phyloP scores from a whole-genome alignment of 2,888 invertebrate species.

The Drosophila mulleri region DNA sequence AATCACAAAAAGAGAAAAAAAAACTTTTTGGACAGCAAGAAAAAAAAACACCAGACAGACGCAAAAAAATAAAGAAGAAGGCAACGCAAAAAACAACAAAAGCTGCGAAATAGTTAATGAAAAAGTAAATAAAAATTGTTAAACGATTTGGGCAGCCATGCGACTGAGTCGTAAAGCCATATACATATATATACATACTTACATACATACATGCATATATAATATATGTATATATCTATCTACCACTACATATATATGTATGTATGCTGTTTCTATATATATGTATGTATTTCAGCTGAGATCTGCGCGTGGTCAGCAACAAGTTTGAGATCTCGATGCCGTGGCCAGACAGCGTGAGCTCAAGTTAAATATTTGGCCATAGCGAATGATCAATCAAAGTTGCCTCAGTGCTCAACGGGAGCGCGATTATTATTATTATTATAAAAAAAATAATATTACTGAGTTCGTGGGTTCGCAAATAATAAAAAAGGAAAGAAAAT shows the following conservation, averaged over 20 bases:
- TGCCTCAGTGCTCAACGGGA: slow-evolving; percentile 44
- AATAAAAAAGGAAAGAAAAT: neutral
- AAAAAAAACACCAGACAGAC: slow-evolving; percentile 27
- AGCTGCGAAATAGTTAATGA: slow-evolving; percentile 73
- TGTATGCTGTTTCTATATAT: neutral
- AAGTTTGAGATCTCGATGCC: slow-evolving; percentile 41
- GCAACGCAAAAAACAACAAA: slow-evolving; percentile 36
- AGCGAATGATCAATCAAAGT: slow-evolving; percentile 76
- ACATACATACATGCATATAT: slow-evolving; percentile 14
- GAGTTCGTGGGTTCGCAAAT: slow-evolving; percentile 14
- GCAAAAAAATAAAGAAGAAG: slow-evolving; percentile 23
- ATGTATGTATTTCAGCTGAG: slow-evolving; percentile 5
- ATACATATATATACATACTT: neutral
- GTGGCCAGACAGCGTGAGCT: slow-evolving; percentile 64
- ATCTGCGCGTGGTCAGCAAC: slow-evolving; percentile 48
- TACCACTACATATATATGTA: slow-evolving; percentile 10
- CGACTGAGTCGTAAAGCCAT: slow-evolving; percentile 54
- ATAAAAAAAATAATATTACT: neutral
- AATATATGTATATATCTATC: neutral
- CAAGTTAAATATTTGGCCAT: slow-evolving; percentile 67
- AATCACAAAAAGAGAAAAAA: neutral
- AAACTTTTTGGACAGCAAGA: neutral
- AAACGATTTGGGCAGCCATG: slow-evolving; percentile 59
- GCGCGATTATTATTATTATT: slow-evolving; percentile 28
- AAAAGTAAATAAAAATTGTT: slow-evolving; percentile 70